phyloP scores from a whole-genome alignment of 2,113 vertebrate species.

The Melozone crissalis region DNA sequence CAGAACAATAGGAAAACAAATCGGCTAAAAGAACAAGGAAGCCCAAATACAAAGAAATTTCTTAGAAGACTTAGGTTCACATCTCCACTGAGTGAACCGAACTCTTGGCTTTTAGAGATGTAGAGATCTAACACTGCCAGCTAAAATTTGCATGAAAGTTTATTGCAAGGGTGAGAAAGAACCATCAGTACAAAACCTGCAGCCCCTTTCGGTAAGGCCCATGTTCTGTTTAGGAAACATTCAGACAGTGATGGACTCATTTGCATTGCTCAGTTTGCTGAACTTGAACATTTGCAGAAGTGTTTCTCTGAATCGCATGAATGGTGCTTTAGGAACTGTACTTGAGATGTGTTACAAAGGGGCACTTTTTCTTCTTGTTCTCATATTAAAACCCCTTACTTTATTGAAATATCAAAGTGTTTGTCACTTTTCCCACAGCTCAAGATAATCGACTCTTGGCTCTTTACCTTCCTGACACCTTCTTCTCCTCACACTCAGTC shows the following conservation, averaged over 20 bases:
- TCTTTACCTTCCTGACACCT: not conserved
- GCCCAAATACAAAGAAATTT: not conserved
- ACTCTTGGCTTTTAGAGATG: not conserved
- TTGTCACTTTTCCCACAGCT: not conserved
- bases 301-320: not conserved
- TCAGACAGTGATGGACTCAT: not conserved
- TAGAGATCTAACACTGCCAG: not conserved
- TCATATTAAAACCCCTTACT: not conserved
- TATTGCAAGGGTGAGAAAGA: not conserved
- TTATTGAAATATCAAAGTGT: not conserved
- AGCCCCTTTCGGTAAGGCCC: not conserved
- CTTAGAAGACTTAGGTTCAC: not conserved
- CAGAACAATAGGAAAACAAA: not conserved
- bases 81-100: not conserved
- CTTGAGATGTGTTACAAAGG: not conserved
- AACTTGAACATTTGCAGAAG: not conserved
- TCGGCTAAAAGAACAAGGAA: not conserved
- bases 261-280: conserved; percentile 24
- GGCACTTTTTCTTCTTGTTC: not conserved
- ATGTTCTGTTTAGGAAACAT: not conserved
- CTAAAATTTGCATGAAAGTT: conserved; percentile 29
- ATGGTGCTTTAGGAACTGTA: not conserved
- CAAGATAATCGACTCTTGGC: not conserved
- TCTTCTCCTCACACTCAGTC: not conserved
- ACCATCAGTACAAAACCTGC: not conserved